phyloP scores from a whole-genome alignment of 2,113 vertebrate species.

The Ceratotherium simum region DNA sequence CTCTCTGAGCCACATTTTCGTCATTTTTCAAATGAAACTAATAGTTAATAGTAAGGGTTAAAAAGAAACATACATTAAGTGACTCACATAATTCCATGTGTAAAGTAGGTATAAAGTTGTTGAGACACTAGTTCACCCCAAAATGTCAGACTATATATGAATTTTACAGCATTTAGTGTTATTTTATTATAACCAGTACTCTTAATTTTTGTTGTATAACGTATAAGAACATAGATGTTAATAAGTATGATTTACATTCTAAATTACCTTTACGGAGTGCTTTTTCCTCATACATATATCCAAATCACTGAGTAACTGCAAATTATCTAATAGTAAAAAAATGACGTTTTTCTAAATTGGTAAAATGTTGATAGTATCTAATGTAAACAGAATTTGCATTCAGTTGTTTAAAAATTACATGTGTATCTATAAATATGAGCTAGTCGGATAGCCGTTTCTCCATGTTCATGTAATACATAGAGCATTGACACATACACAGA shows the following conservation, averaged over 20 bases:
- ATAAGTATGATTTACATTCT: conserved; percentile 6
- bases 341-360: not conserved
- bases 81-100: not conserved
- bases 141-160: not conserved
- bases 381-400: conserved; percentile 19
- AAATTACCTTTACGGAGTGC: conserved; percentile 7
- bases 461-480: not conserved
- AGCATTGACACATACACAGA: not conserved
- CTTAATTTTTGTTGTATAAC: conserved; percentile 35
- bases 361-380: conserved; percentile 10
- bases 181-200: conserved; percentile 42
- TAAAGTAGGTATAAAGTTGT: not conserved
- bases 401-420: not conserved
- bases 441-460: not conserved
- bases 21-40: conserved; percentile 39
- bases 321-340: conserved; percentile 25
- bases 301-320: not conserved
- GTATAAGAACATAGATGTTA: not conserved
- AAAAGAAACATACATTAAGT: not conserved
- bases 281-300: not conserved
- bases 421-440: not conserved
- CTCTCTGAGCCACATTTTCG: not conserved
- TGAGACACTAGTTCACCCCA: not conserved
- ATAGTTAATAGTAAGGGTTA: not conserved
- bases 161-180: conserved; percentile 38